phyloP scores from a whole-genome alignment of 2,113 vertebrate genomes.

The Spea multiplicata region DNA sequence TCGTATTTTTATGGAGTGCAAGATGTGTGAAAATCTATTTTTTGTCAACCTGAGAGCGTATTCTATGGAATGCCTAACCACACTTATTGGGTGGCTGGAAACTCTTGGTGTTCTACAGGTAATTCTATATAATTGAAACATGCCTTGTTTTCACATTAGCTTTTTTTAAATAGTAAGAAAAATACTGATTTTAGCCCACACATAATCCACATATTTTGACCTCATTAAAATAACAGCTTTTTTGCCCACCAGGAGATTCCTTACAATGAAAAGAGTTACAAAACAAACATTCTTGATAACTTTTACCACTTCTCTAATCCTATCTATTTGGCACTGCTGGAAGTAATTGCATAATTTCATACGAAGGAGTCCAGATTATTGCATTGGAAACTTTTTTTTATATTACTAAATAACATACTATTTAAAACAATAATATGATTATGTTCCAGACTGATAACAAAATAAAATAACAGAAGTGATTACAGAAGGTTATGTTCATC shows the following conservation, averaged over 20 bases:
- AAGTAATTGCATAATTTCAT: no score
- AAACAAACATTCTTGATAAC: not conserved
- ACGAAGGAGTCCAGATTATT: no score
- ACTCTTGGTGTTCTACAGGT: slow-evolving; percentile 5
- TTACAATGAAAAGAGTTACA: not conserved
- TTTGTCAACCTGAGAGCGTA: slow-evolving; percentile 16
- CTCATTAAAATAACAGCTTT: slow-evolving; percentile 10
- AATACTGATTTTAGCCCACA: slow-evolving; percentile 7
- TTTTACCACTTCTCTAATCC: no score
- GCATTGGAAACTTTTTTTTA: no score
- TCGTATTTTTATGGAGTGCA: not conserved
- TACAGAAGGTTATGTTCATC: no score
- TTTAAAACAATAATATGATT: no score
- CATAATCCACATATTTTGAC: slow-evolving; percentile 1
- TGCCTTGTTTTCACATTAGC: slow-evolving; percentile 2
- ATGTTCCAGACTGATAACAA: no score
- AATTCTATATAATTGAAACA: slow-evolving; percentile 15
- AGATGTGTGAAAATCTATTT: slow-evolving; percentile 23
- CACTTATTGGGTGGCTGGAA: slow-evolving; percentile 32
- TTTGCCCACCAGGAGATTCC: not conserved
- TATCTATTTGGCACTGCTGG: no score
- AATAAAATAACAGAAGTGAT: no score
- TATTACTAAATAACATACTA: no score
- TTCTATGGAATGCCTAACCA: slow-evolving; percentile 31
- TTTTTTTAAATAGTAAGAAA: slow-evolving; percentile 9